Evolutionary conservation across 2,888 invertebrate genomes (phyloP).

Genomic region (Dicyrtomina minuta): DNA sequence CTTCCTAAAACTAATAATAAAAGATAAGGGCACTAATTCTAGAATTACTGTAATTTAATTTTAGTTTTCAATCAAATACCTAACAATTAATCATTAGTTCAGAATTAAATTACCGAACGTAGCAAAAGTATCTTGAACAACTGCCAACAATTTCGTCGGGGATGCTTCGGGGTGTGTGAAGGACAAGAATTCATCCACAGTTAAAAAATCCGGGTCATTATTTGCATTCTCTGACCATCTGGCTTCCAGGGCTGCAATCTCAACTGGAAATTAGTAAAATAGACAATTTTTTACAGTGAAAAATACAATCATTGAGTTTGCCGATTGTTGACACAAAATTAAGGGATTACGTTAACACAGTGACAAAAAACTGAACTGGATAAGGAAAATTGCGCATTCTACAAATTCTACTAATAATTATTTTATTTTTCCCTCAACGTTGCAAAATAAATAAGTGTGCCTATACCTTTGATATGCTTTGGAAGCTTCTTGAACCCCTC

Average conservation of each 20-base stretch:
- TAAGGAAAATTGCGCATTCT: no score
- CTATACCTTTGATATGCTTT: slow-evolving; percentile 30
- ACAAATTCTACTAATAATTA: background rate
- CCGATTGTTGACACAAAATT: no score
- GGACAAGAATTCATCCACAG: slow-evolving; percentile 73
- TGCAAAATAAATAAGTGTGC: no score
- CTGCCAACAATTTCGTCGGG: slow-evolving; percentile 66
- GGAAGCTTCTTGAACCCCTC: slow-evolving; percentile 25
- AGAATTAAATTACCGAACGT: slow-evolving; percentile 65
- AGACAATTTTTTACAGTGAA: slow-evolving; percentile 5
- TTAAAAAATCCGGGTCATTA: slow-evolving; percentile 71
- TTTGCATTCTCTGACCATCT: slow-evolving; percentile 75
- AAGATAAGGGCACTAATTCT: no score
- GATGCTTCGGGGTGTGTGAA: slow-evolving; percentile 83
- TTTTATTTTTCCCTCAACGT: background rate
- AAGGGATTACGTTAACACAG: no score
- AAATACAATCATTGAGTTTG: background rate
- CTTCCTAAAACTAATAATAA: no score
- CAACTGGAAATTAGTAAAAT: slow-evolving; percentile 59
- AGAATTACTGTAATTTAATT: no score
- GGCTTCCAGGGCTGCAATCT: slow-evolving; percentile 74
- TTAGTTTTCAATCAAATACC: no score
- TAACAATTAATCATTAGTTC: no score
- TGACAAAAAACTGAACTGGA: no score
- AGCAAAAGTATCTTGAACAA: slow-evolving; percentile 74